Conservation (phyloP, 2,888 invertebrate genomes). For the Ectemnius lituratus region DNA sequence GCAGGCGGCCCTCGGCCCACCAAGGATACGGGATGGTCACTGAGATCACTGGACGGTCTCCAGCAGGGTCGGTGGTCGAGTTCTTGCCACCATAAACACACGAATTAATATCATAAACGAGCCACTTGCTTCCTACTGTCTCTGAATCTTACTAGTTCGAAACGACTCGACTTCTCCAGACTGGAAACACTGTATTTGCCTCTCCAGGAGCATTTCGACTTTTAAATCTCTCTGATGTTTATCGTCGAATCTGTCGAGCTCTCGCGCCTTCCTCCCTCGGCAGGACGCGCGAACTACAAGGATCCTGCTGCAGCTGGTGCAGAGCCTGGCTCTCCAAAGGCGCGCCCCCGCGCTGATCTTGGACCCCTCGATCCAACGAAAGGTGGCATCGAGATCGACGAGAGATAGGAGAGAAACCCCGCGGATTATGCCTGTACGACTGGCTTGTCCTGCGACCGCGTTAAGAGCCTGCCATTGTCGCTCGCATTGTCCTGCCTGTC, state of each 20-base stretch:
- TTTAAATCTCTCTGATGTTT: conserved; percentile 36
- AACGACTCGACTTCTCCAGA: not conserved
- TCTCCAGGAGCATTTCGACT: conserved; percentile 45
- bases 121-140: not conserved
- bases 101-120: conserved; percentile 60
- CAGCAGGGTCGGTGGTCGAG: conserved; percentile 28
- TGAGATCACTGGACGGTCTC: conserved; percentile 20
- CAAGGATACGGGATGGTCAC: not conserved
- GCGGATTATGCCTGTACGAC: conserved; percentile 68
- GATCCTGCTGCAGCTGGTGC: conserved; percentile 51
- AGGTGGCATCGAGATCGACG: conserved; percentile 66
- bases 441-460: conserved; percentile 62
- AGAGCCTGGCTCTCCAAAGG: conserved; percentile 39
- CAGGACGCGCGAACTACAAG: conserved; percentile 20
- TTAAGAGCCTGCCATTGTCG: conserved; percentile 70
- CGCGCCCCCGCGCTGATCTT: conserved; percentile 64
- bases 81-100: conserved; percentile 47
- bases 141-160: conserved; percentile 36
- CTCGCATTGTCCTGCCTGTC: conserved; percentile 66
- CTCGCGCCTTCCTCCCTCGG: not conserved
- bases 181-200: too few relatives aligned
- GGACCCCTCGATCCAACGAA: conserved; percentile 55
- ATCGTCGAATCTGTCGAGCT: conserved; percentile 19
- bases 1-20: too few relatives aligned
- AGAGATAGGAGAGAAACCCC: conserved; percentile 67